These are phyloP conservation scores for Mastacembelus armatus DNA, from an alignment of 2,797 vertebrate genomes.

Conservation along the genomic window DNA sequence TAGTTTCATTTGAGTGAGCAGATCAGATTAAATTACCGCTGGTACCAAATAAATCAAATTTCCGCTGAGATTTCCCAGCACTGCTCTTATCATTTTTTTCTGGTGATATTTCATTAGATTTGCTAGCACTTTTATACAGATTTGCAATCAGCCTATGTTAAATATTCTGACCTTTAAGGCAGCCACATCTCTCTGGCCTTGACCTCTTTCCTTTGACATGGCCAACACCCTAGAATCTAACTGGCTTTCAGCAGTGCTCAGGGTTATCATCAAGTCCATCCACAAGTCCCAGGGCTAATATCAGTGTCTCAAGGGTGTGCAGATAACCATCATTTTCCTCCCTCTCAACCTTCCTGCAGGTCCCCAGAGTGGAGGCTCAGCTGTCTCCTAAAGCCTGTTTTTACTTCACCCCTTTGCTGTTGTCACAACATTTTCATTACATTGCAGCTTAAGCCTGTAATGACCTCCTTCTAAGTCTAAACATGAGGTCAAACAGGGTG, in stretches of 20 bases:
- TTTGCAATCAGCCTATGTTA: slow-evolving; percentile 2
- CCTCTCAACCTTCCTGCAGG: slow-evolving; percentile 58
- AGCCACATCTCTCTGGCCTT: slow-evolving; percentile 4
- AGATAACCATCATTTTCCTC: slow-evolving; percentile 79
- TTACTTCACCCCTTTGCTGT: slow-evolving; percentile 71
- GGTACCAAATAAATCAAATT: slow-evolving; percentile 60
- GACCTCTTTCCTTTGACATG: slow-evolving; percentile 26
- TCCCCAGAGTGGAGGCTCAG: slow-evolving; percentile 70
- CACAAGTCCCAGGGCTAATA: slow-evolving; percentile 75
- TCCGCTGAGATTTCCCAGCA: slow-evolving; percentile 27
- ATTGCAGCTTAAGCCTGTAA: slow-evolving; percentile 76
- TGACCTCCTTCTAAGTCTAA: slow-evolving; percentile 73
- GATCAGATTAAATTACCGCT: slow-evolving; percentile 47
- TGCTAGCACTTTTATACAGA: slow-evolving; percentile 13
- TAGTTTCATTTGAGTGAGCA: slow-evolving; percentile 51
- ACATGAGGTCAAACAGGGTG: slow-evolving; percentile 77
- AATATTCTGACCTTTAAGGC: slow-evolving; percentile 3
- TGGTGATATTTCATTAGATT: slow-evolving; percentile 1
- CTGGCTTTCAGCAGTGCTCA: slow-evolving; percentile 55
- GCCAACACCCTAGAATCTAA: slow-evolving; percentile 50
- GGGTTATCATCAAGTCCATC: slow-evolving; percentile 78
- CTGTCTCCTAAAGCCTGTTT: slow-evolving; percentile 77
- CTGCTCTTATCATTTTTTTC: slow-evolving; percentile 14
- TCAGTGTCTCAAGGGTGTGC: slow-evolving; percentile 75
- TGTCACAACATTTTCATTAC: slow-evolving; percentile 83